Evolutionary conservation across 2,888 invertebrate genomes (phyloP).

Genomic region (Yponomeuta malinellus): DNA sequence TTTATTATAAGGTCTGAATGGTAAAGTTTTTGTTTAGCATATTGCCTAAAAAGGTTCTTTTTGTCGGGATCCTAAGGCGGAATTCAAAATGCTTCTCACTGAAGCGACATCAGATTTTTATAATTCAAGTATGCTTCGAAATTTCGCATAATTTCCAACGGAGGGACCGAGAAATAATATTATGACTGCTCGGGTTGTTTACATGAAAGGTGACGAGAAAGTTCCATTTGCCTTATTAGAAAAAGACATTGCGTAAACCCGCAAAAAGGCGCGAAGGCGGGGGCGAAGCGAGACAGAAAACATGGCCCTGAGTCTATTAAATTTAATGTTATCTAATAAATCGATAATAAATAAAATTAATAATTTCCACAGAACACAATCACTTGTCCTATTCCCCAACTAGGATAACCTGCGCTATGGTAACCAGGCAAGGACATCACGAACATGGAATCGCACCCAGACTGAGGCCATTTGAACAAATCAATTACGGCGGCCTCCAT

Average conservation of each 20-base stretch:
- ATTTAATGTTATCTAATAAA: too few species aligned
- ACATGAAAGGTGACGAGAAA: constrained; percentile 14
- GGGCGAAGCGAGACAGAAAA: background rate
- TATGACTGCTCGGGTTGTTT: constrained; percentile 12
- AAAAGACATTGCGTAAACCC: constrained; percentile 2
- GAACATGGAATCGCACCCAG: too few species aligned
- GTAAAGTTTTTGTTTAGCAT: background rate
- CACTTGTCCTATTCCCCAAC: too few species aligned
- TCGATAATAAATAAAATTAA: too few species aligned
- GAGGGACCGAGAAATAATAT: constrained; percentile 9
- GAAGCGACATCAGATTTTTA: background rate
- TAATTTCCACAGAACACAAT: too few species aligned
- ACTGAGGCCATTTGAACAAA: too few species aligned
- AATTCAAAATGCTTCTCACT: background rate
- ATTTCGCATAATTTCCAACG: background rate
- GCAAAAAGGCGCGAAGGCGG: background rate
- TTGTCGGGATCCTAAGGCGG: background rate
- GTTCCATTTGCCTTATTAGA: constrained; percentile 15
- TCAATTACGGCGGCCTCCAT: too few species aligned
- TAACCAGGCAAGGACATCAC: too few species aligned
- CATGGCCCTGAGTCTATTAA: background rate
- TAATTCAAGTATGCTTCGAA: background rate
- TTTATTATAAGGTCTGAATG: background rate
- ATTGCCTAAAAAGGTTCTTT: background rate
- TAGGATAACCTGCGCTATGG: too few species aligned